phyloP scores from a whole-genome alignment of 2,113 vertebrate species.

The Oreotrochilus melanogaster region DNA sequence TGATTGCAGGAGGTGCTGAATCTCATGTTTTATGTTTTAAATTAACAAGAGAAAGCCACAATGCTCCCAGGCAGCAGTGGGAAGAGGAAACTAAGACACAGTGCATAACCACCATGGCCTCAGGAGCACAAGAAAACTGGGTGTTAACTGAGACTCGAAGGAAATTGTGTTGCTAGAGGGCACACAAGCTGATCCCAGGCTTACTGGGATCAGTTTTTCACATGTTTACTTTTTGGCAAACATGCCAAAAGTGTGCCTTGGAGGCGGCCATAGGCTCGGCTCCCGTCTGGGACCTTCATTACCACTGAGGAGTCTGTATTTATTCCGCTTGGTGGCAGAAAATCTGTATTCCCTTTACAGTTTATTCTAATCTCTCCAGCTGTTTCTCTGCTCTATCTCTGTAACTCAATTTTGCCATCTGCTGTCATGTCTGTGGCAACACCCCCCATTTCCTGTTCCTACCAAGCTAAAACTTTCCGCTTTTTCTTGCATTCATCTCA shows the following conservation, averaged over 20 bases:
- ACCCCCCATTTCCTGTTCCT: not conserved
- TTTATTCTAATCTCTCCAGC: not conserved
- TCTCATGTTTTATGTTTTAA: not conserved
- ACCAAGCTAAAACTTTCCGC: not conserved
- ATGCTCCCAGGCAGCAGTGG: not conserved
- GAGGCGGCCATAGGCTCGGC: not conserved
- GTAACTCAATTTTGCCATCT: slow-evolving; percentile 67
- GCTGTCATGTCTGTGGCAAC: not conserved
- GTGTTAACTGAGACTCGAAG: accelerated
- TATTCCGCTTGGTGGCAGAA: not conserved
- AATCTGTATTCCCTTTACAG: not conserved
- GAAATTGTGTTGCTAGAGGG: not conserved
- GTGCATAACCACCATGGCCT: accelerated
- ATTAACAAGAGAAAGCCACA: not conserved
- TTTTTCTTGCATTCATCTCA: slow-evolving; percentile 47
- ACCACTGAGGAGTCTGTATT: accelerated
- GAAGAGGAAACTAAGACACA: not conserved
- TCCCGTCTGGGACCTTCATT: not conserved
- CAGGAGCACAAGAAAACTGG: not conserved
- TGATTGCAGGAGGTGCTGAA: not conserved
- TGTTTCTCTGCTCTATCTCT: not conserved
- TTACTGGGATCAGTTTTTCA: too few relatives aligned
- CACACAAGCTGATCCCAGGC: not conserved
- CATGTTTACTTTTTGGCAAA: not conserved
- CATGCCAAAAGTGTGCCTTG: accelerated